Conservation (phyloP, 1,140 invertebrate species). For the Bombus confusus region DNA sequence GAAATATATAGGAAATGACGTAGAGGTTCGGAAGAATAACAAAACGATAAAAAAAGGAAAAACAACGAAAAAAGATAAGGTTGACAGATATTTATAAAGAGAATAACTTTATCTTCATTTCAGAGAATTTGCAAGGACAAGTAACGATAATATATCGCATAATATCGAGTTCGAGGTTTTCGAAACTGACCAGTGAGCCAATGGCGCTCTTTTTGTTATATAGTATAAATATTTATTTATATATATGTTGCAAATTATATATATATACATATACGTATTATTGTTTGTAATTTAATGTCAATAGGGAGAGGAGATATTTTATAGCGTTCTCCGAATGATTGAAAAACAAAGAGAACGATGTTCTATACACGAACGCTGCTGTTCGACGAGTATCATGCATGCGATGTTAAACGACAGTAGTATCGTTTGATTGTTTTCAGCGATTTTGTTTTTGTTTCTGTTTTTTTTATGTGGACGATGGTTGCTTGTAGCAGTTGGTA, state of each 20-base stretch:
- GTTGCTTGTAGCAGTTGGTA: neutral
- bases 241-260: slow-evolving; percentile 51
- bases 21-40: neutral
- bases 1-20: neutral
- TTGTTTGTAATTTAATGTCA: slow-evolving; percentile 54
- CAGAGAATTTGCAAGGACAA: neutral
- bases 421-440: slow-evolving; percentile 43
- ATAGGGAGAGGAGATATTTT: neutral
- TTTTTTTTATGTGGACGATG: slow-evolving; percentile 16
- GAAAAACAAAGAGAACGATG: neutral
- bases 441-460: slow-evolving; percentile 33
- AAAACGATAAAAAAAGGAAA: too few relatives aligned
- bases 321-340: neutral
- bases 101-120: slow-evolving; percentile 37
- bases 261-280: slow-evolving; percentile 55
- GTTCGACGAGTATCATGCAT: neutral
- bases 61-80: slow-evolving; percentile 22
- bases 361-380: neutral
- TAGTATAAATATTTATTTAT: slow-evolving; percentile 65
- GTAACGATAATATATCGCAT: neutral
- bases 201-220: slow-evolving; percentile 35
- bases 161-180: slow-evolving; percentile 15
- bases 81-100: slow-evolving; percentile 47
- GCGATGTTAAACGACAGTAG: slow-evolving; percentile 30
- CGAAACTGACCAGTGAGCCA: neutral